Evolutionary conservation across 2,888 invertebrate genomes (phyloP).

Genomic region (Allophyes oxyacanthae): DNA sequence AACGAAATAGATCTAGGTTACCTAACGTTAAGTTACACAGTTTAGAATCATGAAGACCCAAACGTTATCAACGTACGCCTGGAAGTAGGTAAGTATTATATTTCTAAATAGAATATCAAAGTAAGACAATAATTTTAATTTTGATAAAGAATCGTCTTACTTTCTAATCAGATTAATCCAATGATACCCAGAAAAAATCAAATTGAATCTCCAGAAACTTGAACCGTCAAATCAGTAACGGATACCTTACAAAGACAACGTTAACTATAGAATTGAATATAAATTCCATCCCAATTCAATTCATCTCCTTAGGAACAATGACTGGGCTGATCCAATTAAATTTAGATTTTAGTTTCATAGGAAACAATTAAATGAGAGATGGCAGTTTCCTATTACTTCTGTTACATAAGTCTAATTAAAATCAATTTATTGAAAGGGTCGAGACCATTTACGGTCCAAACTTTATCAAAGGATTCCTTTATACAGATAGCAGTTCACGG

Average conservation of each 20-base stretch:
- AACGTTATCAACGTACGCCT: constrained; percentile 19
- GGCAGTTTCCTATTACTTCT: constrained; percentile 51
- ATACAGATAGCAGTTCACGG: constrained; percentile 15
- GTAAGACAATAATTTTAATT: constrained; percentile 12
- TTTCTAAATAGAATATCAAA: constrained; percentile 8
- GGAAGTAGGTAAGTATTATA: neutral
- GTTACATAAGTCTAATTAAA: constrained; percentile 50
- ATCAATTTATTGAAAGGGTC: constrained; percentile 46
- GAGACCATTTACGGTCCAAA: constrained; percentile 35
- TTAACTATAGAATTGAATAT: constrained; percentile 49
- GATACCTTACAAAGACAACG: constrained; percentile 53
- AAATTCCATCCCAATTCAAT: constrained; percentile 56
- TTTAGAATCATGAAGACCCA: constrained; percentile 7
- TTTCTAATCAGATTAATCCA: constrained; percentile 37
- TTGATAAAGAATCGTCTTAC: constrained; percentile 30
- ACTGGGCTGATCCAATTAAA: constrained; percentile 63
- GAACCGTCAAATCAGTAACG: constrained; percentile 42
- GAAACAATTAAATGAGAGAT: constrained; percentile 65
- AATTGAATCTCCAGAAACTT: constrained; percentile 36
- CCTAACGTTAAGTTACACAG: constrained; percentile 5
- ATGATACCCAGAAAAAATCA: constrained; percentile 30
- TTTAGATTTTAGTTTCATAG: constrained; percentile 64
- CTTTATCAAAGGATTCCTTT: constrained; percentile 23
- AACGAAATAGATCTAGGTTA: constrained; percentile 23
- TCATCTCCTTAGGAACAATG: constrained; percentile 63